Evolutionary conservation across 2,797 vertebrate species (phyloP), one percentile per base, ranked within the genome.

Genomic region (Pseudochromis fuscus): DNA sequence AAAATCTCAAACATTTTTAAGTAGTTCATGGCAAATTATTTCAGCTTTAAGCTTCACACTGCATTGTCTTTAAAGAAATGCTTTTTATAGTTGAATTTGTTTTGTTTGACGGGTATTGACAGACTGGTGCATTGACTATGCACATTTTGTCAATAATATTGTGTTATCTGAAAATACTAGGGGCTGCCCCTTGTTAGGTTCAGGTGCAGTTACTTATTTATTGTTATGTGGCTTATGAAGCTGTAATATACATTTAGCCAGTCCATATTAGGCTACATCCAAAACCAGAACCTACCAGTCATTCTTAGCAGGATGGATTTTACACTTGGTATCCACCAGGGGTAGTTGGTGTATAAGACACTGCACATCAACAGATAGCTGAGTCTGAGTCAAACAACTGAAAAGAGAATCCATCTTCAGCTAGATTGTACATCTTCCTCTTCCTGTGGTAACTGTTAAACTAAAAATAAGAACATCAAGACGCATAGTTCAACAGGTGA

Each of bases 311-410:
- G 7, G 12, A 11, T 7, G 3, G 10, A 3, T 40, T 69, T 63
- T 66, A 57, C 19, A 46, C 19, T 30, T 1, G 6, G 0, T 52
- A 6, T 58, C 82, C 85, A 81, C 65, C 60, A 87, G 79, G 58
- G 48, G 69, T 45, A 48, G 66, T 23, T 42, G 52, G 18, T 45
- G 58, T 25, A 37, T 27, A 56, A 68, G 37, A 30, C 27, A 10
- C 3, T 8, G n/a, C n/a, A n/a, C n/a, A n/a, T n/a, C n/a, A n/a
- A n/a, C n/a, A 44, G 1, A 24, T 40, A n/a, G 18, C n/a, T 1
- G 4, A 42, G n/a, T 12, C 4, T 25, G 15, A 28, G 13, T 21
- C 23, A 6, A 19, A 7, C 7, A 40, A 27, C 1, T 53, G 18
- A 63, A 27, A 13, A 5, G n/a, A 42, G 48, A 63, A 59, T 73